Percentiles rank a stretch among this genome's conserved stretches.
These are phyloP conservation scores for Drosophila repletoides DNA, from an alignment of 1,140 invertebrate species.

Conservation along the genomic window DNA sequence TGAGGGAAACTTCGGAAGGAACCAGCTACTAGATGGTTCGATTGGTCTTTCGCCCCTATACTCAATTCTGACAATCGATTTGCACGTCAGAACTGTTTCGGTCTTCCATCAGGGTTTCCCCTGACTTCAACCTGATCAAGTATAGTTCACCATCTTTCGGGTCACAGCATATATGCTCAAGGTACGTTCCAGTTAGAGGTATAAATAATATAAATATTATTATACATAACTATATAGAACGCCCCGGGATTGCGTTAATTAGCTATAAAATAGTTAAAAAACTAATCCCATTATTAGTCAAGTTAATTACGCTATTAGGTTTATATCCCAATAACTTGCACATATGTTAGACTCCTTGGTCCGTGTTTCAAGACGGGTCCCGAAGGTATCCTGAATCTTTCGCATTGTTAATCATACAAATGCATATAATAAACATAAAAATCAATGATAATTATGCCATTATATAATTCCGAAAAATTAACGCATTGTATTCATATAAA, in stretches of 20 bases:
- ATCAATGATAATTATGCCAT: conserved; percentile 26
- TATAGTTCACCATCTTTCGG: conserved; percentile 82
- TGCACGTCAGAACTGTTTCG: conserved; percentile 95
- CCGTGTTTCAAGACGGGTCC: conserved; percentile 95
- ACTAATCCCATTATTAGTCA: conserved; percentile 62
- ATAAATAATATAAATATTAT: conserved; percentile 44
- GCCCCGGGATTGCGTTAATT: conserved; percentile 66
- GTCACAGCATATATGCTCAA: conserved; percentile 76
- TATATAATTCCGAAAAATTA: conserved; percentile 39
- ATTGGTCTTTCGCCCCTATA: conserved; percentile 90
- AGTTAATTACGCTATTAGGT: conserved; percentile 42
- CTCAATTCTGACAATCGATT: conserved; percentile 93
- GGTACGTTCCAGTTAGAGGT: conserved; percentile 84
- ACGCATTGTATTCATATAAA: conserved; percentile 41
- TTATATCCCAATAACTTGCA: conserved; percentile 84
- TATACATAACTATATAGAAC: conserved; percentile 68
- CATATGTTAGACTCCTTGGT: conserved; percentile 94
- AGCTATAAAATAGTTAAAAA: conserved; percentile 22
- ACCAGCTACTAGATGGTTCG: conserved; percentile 91
- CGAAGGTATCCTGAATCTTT: conserved; percentile 85
- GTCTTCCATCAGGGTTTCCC: conserved; percentile 94
- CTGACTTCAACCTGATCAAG: conserved; percentile 89
- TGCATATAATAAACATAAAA: conserved; percentile 37
- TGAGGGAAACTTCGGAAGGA: conserved; percentile 95
- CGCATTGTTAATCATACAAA: conserved; percentile 48